Conservation (phyloP, 2,113 vertebrate species). For the Turdus rufiventris region DNA sequence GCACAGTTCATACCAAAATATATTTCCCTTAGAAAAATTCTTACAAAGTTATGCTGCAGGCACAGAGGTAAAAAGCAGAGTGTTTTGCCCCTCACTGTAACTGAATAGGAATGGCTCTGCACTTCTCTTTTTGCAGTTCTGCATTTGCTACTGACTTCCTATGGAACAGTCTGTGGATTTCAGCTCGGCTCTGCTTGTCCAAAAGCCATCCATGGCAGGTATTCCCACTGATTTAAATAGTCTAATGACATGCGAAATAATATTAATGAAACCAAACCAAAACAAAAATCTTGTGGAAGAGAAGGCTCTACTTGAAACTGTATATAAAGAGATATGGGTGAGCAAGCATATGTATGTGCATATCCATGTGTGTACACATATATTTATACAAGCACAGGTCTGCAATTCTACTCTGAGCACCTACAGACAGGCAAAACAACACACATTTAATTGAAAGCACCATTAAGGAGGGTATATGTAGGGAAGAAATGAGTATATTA, state of each 20-base stretch:
- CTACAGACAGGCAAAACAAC: neutral
- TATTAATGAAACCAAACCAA: neutral
- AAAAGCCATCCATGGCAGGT: neutral
- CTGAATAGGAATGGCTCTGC: neutral
- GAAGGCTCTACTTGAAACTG: neutral
- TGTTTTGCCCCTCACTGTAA: neutral
- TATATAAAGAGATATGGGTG: neutral
- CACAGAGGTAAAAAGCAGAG: neutral
- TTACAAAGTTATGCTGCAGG: neutral
- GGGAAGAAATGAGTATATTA: neutral
- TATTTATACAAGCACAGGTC: neutral
- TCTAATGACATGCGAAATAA: neutral
- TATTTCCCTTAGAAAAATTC: neutral
- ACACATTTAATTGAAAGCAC: neutral
- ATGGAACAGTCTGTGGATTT: neutral
- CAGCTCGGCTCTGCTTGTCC: neutral
- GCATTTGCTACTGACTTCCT: neutral
- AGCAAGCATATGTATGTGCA: fast-evolving
- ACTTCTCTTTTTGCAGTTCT: neutral
- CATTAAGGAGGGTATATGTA: neutral
- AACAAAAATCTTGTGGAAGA: neutral
- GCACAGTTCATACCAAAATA: neutral
- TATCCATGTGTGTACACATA: too few species aligned
- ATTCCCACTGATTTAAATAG: neutral
- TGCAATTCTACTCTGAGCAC: neutral